Evolutionary conservation across 2,113 vertebrate genomes (phyloP).

Genomic region (Ochotona princeps): DNA sequence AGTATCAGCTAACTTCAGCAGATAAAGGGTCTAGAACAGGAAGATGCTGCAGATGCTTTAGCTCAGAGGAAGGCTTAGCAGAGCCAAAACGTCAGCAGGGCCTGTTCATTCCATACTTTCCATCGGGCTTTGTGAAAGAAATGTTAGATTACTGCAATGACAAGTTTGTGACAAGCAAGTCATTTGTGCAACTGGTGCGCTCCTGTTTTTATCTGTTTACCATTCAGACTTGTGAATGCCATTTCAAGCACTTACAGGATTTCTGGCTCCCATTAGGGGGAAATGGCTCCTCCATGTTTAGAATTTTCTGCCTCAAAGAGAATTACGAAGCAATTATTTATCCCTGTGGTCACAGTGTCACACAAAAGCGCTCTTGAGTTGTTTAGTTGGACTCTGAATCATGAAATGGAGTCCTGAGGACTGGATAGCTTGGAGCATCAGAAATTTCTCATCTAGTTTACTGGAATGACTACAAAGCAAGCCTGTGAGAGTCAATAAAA

Average conservation of each 20-base stretch:
- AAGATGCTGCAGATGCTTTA: constrained; percentile 81
- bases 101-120: constrained; percentile 81
- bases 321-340: constrained; percentile 83
- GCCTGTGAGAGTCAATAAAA: constrained; percentile 78
- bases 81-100: constrained; percentile 83
- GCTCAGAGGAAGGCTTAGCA: constrained; percentile 74
- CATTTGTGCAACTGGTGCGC: constrained; percentile 83
- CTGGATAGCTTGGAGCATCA: constrained; percentile 73
- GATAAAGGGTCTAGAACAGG: constrained; percentile 80
- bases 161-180: constrained; percentile 84
- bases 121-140: constrained; percentile 77
- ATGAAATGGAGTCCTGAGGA: constrained; percentile 75
- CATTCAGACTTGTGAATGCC: constrained; percentile 82
- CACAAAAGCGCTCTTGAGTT: constrained; percentile 76
- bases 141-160: constrained; percentile 83
- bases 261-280: constrained; percentile 82
- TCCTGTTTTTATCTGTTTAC: constrained; percentile 85
- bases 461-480: constrained; percentile 81
- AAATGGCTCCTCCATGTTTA: constrained; percentile 82
- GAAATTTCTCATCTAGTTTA: constrained; percentile 77
- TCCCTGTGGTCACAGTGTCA: constrained; percentile 78
- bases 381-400: constrained; percentile 77
- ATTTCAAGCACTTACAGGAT: constrained; percentile 83
- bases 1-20: constrained; percentile 77
- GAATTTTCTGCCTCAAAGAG: constrained; percentile 81